These are phyloP conservation scores for Drosophila acutilabella DNA, from an alignment of 2,888 invertebrate species.

Conservation along the genomic window DNA sequence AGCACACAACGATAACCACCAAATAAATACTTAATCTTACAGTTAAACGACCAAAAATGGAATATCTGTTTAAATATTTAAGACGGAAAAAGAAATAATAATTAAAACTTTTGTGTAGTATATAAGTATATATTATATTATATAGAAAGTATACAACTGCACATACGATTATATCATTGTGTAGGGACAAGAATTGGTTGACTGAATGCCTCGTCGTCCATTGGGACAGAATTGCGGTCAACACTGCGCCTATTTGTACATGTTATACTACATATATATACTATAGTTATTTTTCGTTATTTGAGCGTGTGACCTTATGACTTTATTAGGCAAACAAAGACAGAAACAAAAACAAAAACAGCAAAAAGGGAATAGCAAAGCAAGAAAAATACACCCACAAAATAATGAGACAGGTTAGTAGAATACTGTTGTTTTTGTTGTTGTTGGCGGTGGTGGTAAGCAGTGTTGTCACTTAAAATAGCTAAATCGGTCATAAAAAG, in stretches of 20 bases:
- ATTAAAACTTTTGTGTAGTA: neutral
- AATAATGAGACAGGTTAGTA: conserved; percentile 56
- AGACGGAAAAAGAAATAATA: neutral
- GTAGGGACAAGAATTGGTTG: conserved; percentile 15
- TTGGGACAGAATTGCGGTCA: conserved; percentile 39
- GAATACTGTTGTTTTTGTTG: conserved; percentile 3
- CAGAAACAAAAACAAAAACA: conserved; percentile 9
- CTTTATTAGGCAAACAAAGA: conserved; percentile 47
- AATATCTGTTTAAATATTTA: neutral
- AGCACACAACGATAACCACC: conserved; percentile 18
- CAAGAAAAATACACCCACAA: conserved; percentile 28
- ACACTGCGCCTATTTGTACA: conserved; percentile 41
- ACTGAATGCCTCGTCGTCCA: conserved; percentile 24
- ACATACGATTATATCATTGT: neutral
- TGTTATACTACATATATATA: conserved; percentile 11
- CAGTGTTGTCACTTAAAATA: neutral
- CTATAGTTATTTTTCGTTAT: conserved; percentile 30
- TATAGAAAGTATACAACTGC: neutral
- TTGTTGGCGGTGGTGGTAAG: conserved; percentile 4
- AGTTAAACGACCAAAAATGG: conserved; percentile 1
- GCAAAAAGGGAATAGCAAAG: conserved; percentile 13
- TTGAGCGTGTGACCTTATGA: conserved; percentile 58
- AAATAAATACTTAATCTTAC: neutral
- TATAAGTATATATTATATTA: neutral
- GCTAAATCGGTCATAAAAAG: no score